phyloP scores from a whole-genome alignment of 2,797 vertebrate species.

The Pipistrellus kuhlii region DNA sequence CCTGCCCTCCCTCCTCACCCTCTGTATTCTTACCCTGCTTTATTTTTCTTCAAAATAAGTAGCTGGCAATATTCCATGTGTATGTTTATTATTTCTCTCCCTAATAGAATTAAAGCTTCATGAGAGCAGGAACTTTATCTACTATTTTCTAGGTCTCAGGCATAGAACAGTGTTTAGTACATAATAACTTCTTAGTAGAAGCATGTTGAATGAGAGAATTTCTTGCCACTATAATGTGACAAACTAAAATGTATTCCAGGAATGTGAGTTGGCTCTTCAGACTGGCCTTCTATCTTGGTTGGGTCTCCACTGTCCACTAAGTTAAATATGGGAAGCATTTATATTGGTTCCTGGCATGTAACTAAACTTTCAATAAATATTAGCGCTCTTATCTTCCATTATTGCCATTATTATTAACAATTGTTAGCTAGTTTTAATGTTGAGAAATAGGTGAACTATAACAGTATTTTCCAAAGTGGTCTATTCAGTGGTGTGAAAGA shows the following conservation, averaged over 20 bases:
- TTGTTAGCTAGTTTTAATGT: background rate
- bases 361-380: background rate
- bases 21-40: background rate
- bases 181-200: background rate
- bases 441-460: background rate
- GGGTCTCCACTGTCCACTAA: background rate
- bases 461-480: background rate
- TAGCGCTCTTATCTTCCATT: background rate
- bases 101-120: background rate
- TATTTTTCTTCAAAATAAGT: background rate
- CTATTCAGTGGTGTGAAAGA: background rate
- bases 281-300: background rate
- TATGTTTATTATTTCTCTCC: slow-evolving; percentile 32
- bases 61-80: background rate
- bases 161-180: background rate
- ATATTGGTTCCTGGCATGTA: background rate
- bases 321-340: background rate
- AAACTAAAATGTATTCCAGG: background rate
- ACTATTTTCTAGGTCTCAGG: background rate
- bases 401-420: background rate
- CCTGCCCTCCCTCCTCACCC: background rate
- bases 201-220: background rate
- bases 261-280: background rate
- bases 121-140: background rate
- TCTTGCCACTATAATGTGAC: background rate